Base-by-base conservation (phyloP, 2,888 invertebrate genomes). In the Macaria notata region DNA sequence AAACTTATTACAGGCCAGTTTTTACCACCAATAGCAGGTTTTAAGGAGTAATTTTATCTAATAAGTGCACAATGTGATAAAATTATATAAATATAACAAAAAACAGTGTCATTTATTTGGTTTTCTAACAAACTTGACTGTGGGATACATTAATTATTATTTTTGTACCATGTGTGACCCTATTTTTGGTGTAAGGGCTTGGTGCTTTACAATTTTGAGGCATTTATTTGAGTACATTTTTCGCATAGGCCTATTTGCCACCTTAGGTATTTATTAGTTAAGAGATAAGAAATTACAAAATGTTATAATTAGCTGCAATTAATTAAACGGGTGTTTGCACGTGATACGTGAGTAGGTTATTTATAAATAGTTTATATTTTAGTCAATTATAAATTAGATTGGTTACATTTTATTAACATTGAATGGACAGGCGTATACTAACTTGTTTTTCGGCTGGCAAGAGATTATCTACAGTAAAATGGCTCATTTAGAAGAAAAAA, bases 1-100 rank as follows among this genome's bases (percentile, higher is more conserved):
- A 39, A 44, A 47, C 33, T 6, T 36, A 36, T 19, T 19, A 19
- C 19, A 19, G 19, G 2, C 33, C 33, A 36, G 7, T 36, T 36
- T 36, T 36, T 36, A 36, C 33, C 7, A 33, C 33, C 33, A 4
- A 4, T 4, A 33, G 33, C 33, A 33, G 54, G 44, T 48, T 47
- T 50, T 31, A 38, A 44, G 46, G 39, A 31, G 53, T 57, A 53
- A 49, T 48, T 49, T 46, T 46, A 47, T 54, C 31, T 53, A 44
- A 46, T 46, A 39, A 41, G 49, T 39, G 43, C 53, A 49, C 19
- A 49, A 19, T 50, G 36, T 50, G 50, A 53, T 57, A 57, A 49
- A 49, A 47, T 58, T 54, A 49, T 43, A 50, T 54, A 49, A 42
- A 53, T 42, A 46, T 46, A 31, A 48, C 38, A 45, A 49, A 57